Evolutionary conservation across 2,113 vertebrate genomes (phyloP).

Genomic region (Gymnocephalus cernua): DNA sequence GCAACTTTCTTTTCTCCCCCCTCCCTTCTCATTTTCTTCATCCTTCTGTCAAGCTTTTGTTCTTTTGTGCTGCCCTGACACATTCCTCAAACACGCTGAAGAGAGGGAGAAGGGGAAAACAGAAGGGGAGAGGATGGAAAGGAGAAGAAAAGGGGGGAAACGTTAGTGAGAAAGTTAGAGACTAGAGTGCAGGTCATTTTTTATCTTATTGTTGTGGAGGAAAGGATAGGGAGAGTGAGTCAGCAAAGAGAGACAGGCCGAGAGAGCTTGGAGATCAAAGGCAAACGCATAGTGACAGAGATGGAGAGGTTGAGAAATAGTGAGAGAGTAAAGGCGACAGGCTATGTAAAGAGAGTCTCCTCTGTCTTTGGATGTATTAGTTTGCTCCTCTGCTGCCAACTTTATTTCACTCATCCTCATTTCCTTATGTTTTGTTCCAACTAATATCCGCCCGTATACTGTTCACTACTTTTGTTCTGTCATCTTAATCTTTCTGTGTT

Average conservation of each 20-base stretch:
- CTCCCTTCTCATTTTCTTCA: constrained; percentile 16
- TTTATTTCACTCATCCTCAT: constrained; percentile 57
- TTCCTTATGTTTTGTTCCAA: constrained; percentile 43
- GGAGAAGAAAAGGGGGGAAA: constrained; percentile 23
- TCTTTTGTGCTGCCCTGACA: constrained; percentile 80
- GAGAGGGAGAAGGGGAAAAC: constrained; percentile 54
- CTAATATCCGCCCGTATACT: constrained; percentile 31
- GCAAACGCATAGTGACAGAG: constrained; percentile 61
- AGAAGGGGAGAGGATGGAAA: constrained; percentile 50
- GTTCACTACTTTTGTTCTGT: constrained; percentile 51
- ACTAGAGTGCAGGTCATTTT: constrained; percentile 65
- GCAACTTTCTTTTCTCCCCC: constrained; percentile 50
- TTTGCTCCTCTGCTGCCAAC: constrained; percentile 69
- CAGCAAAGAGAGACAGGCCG: constrained; percentile 52
- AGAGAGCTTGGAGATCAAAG: constrained; percentile 64
- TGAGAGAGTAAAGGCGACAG: constrained; percentile 40
- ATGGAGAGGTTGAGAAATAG: constrained; percentile 60
- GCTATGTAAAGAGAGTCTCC: constrained; percentile 63
- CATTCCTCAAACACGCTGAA: constrained; percentile 76
- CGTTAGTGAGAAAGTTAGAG: constrained; percentile 54
- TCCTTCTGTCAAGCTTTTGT: constrained; percentile 75
- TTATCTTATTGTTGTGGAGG: constrained; percentile 72
- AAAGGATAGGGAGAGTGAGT: constrained; percentile 65
- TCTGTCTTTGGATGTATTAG: constrained; percentile 68
- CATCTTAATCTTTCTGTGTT: constrained; percentile 27